Percentiles rank a stretch among this genome's conserved stretches.
Conservation (phyloP, 2,797 vertebrate species). For the Tauraco hartlaubi region DNA sequence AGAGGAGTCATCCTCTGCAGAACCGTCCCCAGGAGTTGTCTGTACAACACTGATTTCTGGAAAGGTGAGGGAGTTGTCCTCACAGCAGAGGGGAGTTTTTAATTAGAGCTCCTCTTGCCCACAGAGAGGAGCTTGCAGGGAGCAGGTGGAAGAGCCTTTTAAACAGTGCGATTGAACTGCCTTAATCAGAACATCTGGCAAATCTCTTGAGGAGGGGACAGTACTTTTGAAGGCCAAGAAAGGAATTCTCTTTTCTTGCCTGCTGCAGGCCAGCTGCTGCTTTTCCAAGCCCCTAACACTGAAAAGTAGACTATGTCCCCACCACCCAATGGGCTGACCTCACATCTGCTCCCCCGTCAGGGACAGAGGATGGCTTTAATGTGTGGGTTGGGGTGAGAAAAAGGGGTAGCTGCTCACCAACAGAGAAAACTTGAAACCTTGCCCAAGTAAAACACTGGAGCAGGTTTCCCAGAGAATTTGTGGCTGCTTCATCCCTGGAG, state of each 20-base stretch:
- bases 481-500: too few relatives aligned
- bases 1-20: background rate
- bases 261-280: background rate
- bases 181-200: conserved; percentile 71
- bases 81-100: conserved; percentile 36
- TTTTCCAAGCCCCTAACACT: background rate
- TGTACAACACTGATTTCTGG: background rate
- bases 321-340: fast-evolving
- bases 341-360: fast-evolving
- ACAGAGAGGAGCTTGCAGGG: background rate
- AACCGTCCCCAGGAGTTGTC: background rate
- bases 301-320: background rate
- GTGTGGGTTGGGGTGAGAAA: background rate
- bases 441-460: background rate
- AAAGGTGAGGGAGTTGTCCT: conserved; percentile 52
- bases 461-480: too few relatives aligned
- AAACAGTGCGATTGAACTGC: conserved; percentile 47
- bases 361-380: background rate
- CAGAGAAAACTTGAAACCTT: background rate
- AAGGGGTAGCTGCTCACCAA: background rate
- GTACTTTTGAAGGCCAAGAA: conserved; percentile 26
- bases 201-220: conserved; percentile 27
- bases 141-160: conserved; percentile 56
- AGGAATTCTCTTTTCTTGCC: conserved; percentile 9
- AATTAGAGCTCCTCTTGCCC: conserved; percentile 44